A percentile compares a stretch with the other conserved stretches of the same genome.
These are phyloP conservation scores for Diachrysia chrysitis DNA, from an alignment of 2,888 invertebrate genomes.

Conservation along the genomic window DNA sequence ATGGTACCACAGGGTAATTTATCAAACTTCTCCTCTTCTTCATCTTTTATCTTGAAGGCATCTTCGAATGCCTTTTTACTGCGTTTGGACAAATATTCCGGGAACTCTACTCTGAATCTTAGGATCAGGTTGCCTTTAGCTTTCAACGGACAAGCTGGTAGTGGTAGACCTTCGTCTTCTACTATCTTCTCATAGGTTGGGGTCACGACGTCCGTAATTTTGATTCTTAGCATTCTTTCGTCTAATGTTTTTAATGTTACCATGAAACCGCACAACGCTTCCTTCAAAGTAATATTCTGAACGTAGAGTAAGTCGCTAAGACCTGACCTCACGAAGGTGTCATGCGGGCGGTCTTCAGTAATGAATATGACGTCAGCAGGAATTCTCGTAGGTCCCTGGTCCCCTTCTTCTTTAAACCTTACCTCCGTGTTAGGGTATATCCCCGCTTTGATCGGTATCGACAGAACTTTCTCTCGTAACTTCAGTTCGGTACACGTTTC, in stretches of 20 bases:
- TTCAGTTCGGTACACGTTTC: constrained; percentile 90
- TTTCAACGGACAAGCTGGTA: constrained; percentile 89
- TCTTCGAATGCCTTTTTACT: constrained; percentile 80
- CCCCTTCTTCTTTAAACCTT: constrained; percentile 93
- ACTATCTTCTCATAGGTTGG: constrained; percentile 92
- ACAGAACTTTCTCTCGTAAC: constrained; percentile 92
- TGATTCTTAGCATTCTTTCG: constrained; percentile 91
- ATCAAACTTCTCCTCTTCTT: constrained; percentile 77
- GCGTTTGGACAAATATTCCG: constrained; percentile 82
- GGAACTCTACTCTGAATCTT: constrained; percentile 88
- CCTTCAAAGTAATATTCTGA: constrained; percentile 90
- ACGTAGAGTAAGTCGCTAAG: constrained; percentile 91
- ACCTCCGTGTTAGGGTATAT: constrained; percentile 92
- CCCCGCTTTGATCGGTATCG: constrained; percentile 93
- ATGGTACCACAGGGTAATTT: constrained; percentile 78
- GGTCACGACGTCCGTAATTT: constrained; percentile 92
- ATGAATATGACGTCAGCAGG: constrained; percentile 94
- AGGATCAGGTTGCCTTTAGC: constrained; percentile 92
- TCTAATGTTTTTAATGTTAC: constrained; percentile 92
- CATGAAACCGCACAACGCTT: constrained; percentile 92
- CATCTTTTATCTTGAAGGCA: constrained; percentile 76
- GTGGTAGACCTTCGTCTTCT: constrained; percentile 92
- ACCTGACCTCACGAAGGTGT: constrained; percentile 90
- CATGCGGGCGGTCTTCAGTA: constrained; percentile 92
- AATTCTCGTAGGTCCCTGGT: constrained; percentile 92